Conservation (phyloP, 2,113 vertebrate genomes). For the Cyprinodon tularosa region DNA sequence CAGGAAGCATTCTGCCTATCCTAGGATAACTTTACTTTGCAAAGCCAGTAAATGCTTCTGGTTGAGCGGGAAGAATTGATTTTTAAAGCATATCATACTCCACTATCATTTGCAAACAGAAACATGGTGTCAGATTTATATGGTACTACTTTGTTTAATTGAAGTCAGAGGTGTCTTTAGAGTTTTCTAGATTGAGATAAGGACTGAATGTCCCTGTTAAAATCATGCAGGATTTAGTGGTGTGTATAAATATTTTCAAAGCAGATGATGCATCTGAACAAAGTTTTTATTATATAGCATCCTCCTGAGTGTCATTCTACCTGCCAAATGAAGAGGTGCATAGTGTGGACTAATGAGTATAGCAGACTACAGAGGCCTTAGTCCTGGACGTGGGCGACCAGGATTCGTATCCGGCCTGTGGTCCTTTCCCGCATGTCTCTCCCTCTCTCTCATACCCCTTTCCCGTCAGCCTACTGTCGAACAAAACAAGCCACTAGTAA, state of each 20-base stretch:
- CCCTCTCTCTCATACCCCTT: too few species aligned
- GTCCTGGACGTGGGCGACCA: too few species aligned
- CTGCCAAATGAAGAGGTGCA: too few species aligned
- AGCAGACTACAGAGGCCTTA: too few species aligned
- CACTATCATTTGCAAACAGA: neutral
- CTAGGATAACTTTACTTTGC: conserved; percentile 25
- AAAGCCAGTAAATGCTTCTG: conserved; percentile 10
- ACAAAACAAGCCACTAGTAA: too few species aligned
- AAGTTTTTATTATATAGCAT: neutral
- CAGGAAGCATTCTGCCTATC: conserved; percentile 36
- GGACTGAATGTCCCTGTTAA: too few species aligned
- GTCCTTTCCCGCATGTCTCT: too few species aligned
- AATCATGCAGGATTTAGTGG: neutral
- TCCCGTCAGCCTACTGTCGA: too few species aligned
- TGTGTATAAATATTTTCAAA: neutral
- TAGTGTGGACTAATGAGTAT: too few species aligned
- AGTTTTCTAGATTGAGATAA: neutral
- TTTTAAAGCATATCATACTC: neutral
- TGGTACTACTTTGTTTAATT: neutral
- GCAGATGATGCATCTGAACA: neutral
- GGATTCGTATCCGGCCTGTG: too few species aligned
- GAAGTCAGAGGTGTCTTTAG: neutral
- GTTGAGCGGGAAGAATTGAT: conserved; percentile 4
- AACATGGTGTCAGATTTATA: neutral
- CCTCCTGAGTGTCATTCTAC: too few species aligned